These are phyloP conservation scores for Seriola dumerili DNA, from an alignment of 2,113 vertebrate species.

Conservation along the genomic window DNA sequence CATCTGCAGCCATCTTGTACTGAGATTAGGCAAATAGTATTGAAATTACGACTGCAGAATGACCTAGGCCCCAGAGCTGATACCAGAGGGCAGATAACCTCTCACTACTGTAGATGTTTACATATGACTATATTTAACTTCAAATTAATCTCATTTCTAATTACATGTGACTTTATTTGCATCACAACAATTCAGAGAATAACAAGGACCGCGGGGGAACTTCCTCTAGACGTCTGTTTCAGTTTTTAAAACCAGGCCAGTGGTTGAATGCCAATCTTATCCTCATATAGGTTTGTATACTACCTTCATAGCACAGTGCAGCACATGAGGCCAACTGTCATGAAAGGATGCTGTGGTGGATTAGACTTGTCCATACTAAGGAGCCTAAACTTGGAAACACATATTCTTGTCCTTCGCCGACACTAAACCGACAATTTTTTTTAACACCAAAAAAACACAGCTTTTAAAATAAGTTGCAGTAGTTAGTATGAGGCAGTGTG, in stretches of 20 bases:
- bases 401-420: too few species aligned
- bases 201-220: not conserved
- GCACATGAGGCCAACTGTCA: too few species aligned
- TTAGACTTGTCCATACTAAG: not conserved
- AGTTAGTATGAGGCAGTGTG: not conserved
- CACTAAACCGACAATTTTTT: too few species aligned
- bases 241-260: not conserved
- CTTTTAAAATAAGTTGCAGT: not conserved
- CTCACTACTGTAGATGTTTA: constrained; percentile 37
- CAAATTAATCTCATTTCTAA: constrained; percentile 11
- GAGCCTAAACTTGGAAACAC: not conserved
- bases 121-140: constrained; percentile 41
- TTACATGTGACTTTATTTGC: constrained; percentile 8
- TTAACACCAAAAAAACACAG: not conserved
- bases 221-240: not conserved
- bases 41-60: constrained; percentile 62
- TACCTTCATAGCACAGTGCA: too few species aligned
- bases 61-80: constrained; percentile 25
- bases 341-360: not conserved
- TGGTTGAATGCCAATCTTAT: not conserved
- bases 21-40: constrained; percentile 76
- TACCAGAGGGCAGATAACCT: constrained; percentile 52
- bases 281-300: not conserved
- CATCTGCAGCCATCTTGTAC: constrained; percentile 69
- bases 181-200: constrained; percentile 23